Evolutionary conservation across 2,113 vertebrate species (phyloP), one percentile per base, ranked within the genome.

Genomic region (Recurvirostra avosetta): DNA sequence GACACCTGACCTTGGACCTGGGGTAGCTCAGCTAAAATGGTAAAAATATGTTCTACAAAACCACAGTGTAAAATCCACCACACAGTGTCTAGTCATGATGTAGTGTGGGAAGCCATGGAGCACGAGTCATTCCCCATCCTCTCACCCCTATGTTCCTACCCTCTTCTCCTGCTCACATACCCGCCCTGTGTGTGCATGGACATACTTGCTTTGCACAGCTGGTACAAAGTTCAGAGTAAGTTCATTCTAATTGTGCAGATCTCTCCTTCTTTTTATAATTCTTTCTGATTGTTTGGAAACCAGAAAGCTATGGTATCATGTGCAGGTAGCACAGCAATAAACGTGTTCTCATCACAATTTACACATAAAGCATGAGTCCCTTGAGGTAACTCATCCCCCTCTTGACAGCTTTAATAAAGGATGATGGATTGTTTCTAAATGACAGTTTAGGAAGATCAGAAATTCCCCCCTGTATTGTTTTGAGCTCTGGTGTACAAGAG

Each of bases 371-470:
- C 0, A 13, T 82, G 91, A 84, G 92, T 94, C 94, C 95, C 96
- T 92, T 0, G 80, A 96, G 96, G 86, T 91, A 94, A 88, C 86
- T 92, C 78, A 85, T 93, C 80, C 84, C 79, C 32, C 88, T 94
- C 78, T 55, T 96, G 96, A 96, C 95, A 86, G 95, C 81, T 94
- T 95, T 96, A 96, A 97, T 97, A 96, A 95, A 96, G 73, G 81
- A 95, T 96, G 94, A 95, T 93, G 93, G 91, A 92, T 97, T 95
- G 94, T 93, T 96, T 94, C 84, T 63, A 94, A 96, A 88, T 96
- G 95, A 94, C 89, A 91, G 89, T 91, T 70, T 75, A 80, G 91
- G 85, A 97, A 92, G 88, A 95, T 95, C 63, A 77, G 50, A 96
- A 88, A 94, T 96, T 95, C 96, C 96, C 86, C 50, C 61, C 65